Evolutionary conservation across 2,888 invertebrate species (phyloP).

Genomic region (Drosophila mulleri): DNA sequence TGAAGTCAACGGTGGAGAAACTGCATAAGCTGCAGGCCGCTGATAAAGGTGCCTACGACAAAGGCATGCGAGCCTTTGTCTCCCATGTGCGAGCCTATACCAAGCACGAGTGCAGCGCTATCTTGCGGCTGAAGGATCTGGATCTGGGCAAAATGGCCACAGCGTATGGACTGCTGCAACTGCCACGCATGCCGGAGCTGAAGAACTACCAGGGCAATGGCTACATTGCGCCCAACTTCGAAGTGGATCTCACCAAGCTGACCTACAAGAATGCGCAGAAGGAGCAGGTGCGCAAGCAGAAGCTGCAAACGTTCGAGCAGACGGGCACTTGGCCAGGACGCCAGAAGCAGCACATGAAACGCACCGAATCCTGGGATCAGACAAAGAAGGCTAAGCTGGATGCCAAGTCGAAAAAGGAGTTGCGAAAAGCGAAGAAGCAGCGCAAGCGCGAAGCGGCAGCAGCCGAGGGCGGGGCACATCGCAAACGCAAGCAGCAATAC

Average conservation of each 20-base stretch:
- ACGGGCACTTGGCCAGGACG: constrained; percentile 92
- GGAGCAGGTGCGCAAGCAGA: constrained; percentile 90
- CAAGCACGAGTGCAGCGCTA: constrained; percentile 97
- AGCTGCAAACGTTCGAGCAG: constrained; percentile 89
- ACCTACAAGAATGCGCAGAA: constrained; percentile 92
- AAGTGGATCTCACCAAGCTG: constrained; percentile 91
- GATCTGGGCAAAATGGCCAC: constrained; percentile 93
- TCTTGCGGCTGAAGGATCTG: constrained; percentile 94
- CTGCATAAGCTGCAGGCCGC: constrained; percentile 86
- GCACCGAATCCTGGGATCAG: constrained; percentile 91
- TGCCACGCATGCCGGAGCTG: constrained; percentile 98
- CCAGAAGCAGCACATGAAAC: constrained; percentile 85
- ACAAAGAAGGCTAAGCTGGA: constrained; percentile 88
- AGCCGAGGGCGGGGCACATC: constrained; percentile 77
- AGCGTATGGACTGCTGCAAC: constrained; percentile 94
- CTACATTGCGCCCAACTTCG: constrained; percentile 84
- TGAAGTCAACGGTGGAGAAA: constrained; percentile 76
- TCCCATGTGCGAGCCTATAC: constrained; percentile 97
- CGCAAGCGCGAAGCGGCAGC: constrained; percentile 82
- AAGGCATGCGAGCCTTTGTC: constrained; percentile 96
- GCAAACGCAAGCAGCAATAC: constrained; percentile 86
- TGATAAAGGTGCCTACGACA: constrained; percentile 93
- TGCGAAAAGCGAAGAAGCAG: constrained; percentile 85
- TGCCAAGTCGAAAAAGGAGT: constrained; percentile 87
- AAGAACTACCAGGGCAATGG: constrained; percentile 88